A percentile compares a stretch with the other conserved stretches of the same genome.
Evolutionary conservation across 2,888 invertebrate genomes (phyloP).

Genomic region (Mesorhabditis belari): DNA sequence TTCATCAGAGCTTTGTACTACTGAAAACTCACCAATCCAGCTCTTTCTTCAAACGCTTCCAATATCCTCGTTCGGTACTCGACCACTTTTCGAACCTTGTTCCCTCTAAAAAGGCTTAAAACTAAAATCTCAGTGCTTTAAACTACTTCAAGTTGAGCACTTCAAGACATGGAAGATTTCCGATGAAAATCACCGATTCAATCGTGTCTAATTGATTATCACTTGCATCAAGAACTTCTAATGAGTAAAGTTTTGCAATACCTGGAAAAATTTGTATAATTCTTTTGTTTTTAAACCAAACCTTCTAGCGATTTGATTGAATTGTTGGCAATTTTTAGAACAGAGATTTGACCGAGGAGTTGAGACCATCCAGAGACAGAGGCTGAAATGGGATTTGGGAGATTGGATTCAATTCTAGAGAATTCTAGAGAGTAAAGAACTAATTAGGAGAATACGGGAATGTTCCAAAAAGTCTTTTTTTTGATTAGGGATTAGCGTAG

Average conservation of each 20-base stretch:
- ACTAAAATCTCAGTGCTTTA: not conserved
- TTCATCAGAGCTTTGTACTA: no score
- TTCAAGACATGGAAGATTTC: conserved; percentile 77
- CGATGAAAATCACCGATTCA: conserved; percentile 56
- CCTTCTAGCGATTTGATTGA: conserved; percentile 60
- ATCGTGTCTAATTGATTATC: conserved; percentile 76
- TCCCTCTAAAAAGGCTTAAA: conserved; percentile 71
- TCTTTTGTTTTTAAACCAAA: conserved; percentile 12
- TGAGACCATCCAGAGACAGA: conserved; percentile 68
- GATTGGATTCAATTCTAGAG: no score
- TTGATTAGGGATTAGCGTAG: no score
- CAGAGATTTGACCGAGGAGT: conserved; percentile 79
- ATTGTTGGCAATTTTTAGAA: conserved; percentile 78
- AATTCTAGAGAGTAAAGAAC: no score
- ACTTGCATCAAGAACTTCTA: conserved; percentile 77
- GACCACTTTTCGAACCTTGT: conserved; percentile 72
- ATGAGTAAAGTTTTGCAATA: conserved; percentile 71
- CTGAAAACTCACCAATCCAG: conserved; percentile 67
- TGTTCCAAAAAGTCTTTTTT: no score
- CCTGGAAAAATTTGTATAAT: conserved; percentile 33
- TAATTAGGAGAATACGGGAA: no score
- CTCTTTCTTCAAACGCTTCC: conserved; percentile 76
- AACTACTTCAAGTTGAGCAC: conserved; percentile 59
- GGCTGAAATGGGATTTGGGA: no score
- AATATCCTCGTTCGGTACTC: conserved; percentile 70